Base-by-base conservation (phyloP, 1,140 invertebrate genomes). In the Drosophila insularis region DNA sequence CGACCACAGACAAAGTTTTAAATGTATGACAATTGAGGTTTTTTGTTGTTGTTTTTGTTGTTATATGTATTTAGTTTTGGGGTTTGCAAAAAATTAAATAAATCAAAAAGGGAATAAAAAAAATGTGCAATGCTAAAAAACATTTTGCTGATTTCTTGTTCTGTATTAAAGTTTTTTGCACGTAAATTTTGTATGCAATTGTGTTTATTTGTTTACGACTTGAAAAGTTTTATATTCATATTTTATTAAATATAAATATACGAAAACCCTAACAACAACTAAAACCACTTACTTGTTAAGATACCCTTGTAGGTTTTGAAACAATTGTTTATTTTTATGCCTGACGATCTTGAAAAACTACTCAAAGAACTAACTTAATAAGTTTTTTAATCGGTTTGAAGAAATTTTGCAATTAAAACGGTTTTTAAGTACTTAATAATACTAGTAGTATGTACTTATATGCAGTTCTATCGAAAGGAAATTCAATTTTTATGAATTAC, bases 131-230 rank as follows among this genome's bases (percentile, higher is more conserved):
- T 73, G 55, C 55, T 59, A 73, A 73, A 74, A 76, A 74, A 56
- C 71, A 70, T 37, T 27, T 39, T 4, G 56, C 17, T 59, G 55
- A 11, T 35, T 58, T 31, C 55, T 58, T 56, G 74, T 68, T 74
- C 66, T 53, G 50, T 63, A 53, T 71, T 74, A 39, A n/a, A 31
- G 40, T 68, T 77, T 67, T 68, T 72, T 63, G 39, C n/a, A 58
- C 63, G 40, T 63, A 78, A 77, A 50, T 80, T 77, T 69, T 78
- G 58, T 67, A 53, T 27, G 65, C 23, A 19, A 40, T 66, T 50
- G 64, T 43, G 73, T 67, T 85, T 54, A 76, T 63, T 76, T 76
- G 73, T 72, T 86, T 85, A 80, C 64, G 73, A 61, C 46, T 27
- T 27, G 53, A 64, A 43, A 43, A 74, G 63, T 74, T 74, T 74